These are phyloP conservation scores for Galerucella pusilla DNA, from an alignment of 2,888 invertebrate species.

Conservation along the genomic window DNA sequence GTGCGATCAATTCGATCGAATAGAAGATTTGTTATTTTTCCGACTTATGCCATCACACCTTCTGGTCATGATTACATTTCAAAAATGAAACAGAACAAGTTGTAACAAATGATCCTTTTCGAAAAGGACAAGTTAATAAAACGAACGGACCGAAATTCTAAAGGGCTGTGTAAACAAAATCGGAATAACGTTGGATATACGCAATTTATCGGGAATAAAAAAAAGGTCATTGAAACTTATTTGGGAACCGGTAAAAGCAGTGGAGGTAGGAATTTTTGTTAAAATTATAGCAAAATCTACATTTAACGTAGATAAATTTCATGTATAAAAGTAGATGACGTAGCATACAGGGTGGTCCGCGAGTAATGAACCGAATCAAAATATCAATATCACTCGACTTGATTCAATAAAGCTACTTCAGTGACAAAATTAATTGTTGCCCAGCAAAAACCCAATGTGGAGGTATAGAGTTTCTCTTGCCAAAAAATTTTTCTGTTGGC, in stretches of 20 bases:
- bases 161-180: slow-evolving; percentile 29
- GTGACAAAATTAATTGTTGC: no score
- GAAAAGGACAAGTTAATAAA: slow-evolving; percentile 31
- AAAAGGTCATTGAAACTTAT: background rate
- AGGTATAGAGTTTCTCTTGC: no score
- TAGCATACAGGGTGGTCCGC: no score
- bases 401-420: no score
- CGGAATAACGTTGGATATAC: slow-evolving; percentile 24
- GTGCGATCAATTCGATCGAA: background rate
- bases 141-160: slow-evolving; percentile 15
- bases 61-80: slow-evolving; percentile 21
- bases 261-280: background rate
- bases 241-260: background rate
- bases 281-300: no score
- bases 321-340: no score
- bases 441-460: no score
- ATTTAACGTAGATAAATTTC: no score
- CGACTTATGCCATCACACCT: background rate
- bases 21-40: slow-evolving; percentile 6
- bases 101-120: slow-evolving; percentile 21
- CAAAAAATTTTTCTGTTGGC: no score
- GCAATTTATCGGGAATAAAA: background rate
- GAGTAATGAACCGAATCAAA: no score
- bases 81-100: slow-evolving; percentile 14
- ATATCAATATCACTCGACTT: no score